These are phyloP conservation scores for Dipodomys spectabilis DNA, from an alignment of 2,113 vertebrate genomes.

Conservation along the genomic window DNA sequence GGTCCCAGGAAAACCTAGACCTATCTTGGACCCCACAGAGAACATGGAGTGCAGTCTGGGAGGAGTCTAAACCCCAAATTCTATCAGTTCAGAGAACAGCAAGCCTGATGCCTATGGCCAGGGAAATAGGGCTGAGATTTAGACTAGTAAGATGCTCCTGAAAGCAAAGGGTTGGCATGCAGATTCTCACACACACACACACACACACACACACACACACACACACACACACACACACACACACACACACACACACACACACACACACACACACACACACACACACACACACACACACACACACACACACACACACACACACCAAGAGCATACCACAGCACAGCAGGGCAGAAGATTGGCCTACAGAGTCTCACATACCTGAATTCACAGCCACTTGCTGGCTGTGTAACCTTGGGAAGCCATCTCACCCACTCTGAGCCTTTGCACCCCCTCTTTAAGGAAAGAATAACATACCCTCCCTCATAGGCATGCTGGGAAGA, in stretches of 20 bases:
- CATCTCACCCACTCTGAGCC: conserved; percentile 60
- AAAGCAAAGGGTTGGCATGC: neutral
- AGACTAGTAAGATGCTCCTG: neutral
- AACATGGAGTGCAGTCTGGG: neutral
- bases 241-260: neutral
- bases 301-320: neutral
- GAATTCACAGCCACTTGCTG: neutral
- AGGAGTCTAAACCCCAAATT: neutral
- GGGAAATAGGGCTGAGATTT: neutral
- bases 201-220: neutral
- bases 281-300: neutral
- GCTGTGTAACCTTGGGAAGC: neutral
- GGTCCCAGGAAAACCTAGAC: neutral
- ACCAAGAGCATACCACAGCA: neutral
- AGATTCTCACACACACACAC: neutral
- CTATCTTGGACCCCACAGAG: neutral
- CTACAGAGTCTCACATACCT: neutral
- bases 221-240: neutral
- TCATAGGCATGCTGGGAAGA: neutral
- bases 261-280: neutral
- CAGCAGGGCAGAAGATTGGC: neutral
- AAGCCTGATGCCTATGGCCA: neutral
- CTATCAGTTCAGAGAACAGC: neutral
- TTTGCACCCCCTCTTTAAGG: neutral
- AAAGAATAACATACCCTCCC: neutral